These are phyloP conservation scores for Patella ulyssiponensis DNA, from an alignment of 2,888 invertebrate genomes.

Conservation along the genomic window DNA sequence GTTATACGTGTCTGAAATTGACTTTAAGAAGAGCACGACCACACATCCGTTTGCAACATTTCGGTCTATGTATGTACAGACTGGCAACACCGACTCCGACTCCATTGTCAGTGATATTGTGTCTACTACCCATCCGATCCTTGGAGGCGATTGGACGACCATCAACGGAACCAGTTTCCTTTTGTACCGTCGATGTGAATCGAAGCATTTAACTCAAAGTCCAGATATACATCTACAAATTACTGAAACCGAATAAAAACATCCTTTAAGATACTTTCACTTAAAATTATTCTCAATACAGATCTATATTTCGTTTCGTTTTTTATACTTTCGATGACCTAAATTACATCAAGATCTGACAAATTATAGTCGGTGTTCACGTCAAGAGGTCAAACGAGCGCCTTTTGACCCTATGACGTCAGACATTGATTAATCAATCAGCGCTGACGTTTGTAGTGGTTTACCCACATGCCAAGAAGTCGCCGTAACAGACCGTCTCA, in stretches of 20 bases:
- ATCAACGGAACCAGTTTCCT: conserved; percentile 41
- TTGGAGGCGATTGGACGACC: conserved; percentile 37
- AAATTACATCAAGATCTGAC: too few relatives aligned
- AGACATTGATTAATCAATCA: too few relatives aligned
- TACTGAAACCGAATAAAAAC: background rate
- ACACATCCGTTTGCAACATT: conserved; percentile 52
- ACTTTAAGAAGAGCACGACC: conserved; percentile 36
- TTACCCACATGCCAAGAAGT: too few relatives aligned
- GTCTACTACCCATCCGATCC: conserved; percentile 29
- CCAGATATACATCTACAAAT: conserved; percentile 41
- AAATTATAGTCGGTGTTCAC: too few relatives aligned
- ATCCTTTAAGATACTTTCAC: too few relatives aligned
- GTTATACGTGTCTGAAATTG: conserved; percentile 40
- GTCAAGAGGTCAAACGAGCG: too few relatives aligned
- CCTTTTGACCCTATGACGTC: too few relatives aligned
- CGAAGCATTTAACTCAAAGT: conserved; percentile 48
- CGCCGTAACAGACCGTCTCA: too few relatives aligned
- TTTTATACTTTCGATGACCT: too few relatives aligned
- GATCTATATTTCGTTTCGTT: too few relatives aligned
- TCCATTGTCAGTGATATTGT: conserved; percentile 45
- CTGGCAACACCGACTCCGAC: conserved; percentile 54
- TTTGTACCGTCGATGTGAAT: conserved; percentile 47
- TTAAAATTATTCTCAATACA: too few relatives aligned
- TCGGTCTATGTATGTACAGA: conserved; percentile 54
- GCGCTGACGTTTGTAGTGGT: too few relatives aligned